A percentile compares a stretch with the other conserved stretches of the same genome.
Conservation (phyloP, 2,797 vertebrate species). For the Phyllotis vaccarum region DNA sequence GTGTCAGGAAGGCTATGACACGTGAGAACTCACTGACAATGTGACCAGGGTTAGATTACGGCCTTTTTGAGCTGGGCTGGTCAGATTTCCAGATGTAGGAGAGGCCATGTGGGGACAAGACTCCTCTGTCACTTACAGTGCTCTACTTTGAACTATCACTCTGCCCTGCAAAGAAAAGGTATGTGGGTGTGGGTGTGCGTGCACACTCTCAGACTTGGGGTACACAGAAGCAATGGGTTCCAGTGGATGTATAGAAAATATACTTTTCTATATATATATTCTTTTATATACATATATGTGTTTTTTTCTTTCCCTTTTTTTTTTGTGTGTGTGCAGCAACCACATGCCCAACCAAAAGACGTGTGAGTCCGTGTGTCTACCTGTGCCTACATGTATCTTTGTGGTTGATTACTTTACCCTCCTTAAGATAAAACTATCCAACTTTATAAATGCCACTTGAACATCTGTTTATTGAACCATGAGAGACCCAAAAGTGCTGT, state of each 20-base stretch:
- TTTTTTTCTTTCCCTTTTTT: too few species aligned
- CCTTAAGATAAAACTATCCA: background rate
- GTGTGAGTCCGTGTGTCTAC: background rate
- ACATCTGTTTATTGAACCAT: background rate
- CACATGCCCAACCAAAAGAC: too few species aligned
- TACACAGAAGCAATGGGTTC: background rate
- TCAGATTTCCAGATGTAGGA: slow-evolving; percentile 74
- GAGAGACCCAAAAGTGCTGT: background rate
- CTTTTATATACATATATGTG: too few species aligned
- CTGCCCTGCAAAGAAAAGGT: background rate
- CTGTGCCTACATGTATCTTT: background rate
- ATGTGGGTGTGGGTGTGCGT: background rate
- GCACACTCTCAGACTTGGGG: too few species aligned
- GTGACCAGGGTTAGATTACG: slow-evolving; percentile 69
- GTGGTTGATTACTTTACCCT: background rate
- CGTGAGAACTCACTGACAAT: slow-evolving; percentile 68
- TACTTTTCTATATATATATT: background rate
- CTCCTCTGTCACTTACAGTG: background rate
- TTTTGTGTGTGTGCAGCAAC: too few species aligned
- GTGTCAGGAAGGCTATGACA: slow-evolving; percentile 61
- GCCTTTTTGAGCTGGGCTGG: slow-evolving; percentile 45
- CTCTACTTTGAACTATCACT: background rate
- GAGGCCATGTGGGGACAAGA: slow-evolving; percentile 72
- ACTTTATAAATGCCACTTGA: background rate
- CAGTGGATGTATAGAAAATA: too few species aligned